Percentiles rank a stretch among this genome's conserved stretches.
Evolutionary conservation across 2,113 vertebrate genomes (phyloP).

Genomic region (Corythornis cristatus): DNA sequence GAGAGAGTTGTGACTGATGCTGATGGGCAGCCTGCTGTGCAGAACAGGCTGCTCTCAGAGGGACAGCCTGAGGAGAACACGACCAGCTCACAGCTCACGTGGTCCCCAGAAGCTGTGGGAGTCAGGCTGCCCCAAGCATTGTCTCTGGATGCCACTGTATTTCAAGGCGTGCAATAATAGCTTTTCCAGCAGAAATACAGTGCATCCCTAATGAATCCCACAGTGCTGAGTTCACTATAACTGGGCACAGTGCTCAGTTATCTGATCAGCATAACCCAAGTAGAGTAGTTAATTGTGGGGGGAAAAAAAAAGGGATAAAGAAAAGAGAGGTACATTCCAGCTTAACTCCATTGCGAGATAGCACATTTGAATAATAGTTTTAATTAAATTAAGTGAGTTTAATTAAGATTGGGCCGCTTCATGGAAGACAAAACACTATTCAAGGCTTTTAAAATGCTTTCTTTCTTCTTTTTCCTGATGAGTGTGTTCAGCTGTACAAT

Average conservation of each 20-base stretch:
- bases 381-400: constrained; percentile 32
- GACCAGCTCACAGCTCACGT: not conserved
- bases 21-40: not conserved
- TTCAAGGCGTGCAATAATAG: not conserved
- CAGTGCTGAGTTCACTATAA: not conserved
- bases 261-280: not conserved
- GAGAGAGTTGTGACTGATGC: not conserved
- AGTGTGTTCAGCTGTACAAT: not conserved
- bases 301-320: not conserved
- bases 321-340: not conserved
- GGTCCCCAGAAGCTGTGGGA: not conserved
- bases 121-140: not conserved
- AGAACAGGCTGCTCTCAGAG: not conserved
- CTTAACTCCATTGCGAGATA: not conserved
- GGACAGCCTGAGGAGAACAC: not conserved
- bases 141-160: not conserved
- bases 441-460: not conserved
- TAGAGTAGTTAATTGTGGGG: not conserved
- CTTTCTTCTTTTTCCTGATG: not conserved
- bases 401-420: constrained; percentile 15
- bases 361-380: not conserved
- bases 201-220: not conserved
- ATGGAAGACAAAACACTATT: not conserved
- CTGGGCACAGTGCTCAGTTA: not conserved
- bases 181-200: constrained; percentile 1